These are phyloP conservation scores for Aelia acuminata DNA, from an alignment of 2,888 invertebrate species.

Conservation along the genomic window DNA sequence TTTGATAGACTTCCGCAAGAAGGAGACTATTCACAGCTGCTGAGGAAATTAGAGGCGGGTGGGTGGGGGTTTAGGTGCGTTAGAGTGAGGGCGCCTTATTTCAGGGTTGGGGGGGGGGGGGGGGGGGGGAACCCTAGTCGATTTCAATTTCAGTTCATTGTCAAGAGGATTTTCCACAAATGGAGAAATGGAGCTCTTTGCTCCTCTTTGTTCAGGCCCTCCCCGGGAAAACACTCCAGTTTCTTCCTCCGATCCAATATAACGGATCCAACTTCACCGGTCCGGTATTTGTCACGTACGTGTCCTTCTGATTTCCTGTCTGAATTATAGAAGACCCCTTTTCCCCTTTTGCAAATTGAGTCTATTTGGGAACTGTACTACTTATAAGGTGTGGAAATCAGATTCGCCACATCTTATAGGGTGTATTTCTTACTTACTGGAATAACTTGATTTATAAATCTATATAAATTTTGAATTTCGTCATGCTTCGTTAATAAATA, in stretches of 20 bases:
- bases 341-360: background rate
- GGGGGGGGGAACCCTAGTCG: background rate
- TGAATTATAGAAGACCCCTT: background rate
- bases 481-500: no score
- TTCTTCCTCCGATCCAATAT: conserved; percentile 20
- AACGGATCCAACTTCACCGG: conserved; percentile 16
- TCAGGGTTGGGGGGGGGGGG: background rate
- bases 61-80: background rate
- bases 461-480: no score
- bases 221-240: conserved; percentile 18
- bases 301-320: background rate
- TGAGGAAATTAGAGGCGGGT: background rate
- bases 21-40: background rate
- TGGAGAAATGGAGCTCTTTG: conserved; percentile 41
- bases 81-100: background rate
- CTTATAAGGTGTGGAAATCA: background rate
- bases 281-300: conserved; percentile 8
- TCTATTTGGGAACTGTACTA: background rate
- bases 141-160: conserved; percentile 48
- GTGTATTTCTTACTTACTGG: no score
- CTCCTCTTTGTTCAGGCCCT: background rate
- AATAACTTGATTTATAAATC: no score
- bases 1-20: background rate
- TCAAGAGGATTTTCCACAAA: conserved; percentile 44
- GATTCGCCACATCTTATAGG: no score